Evolutionary conservation across 2,888 invertebrate genomes (phyloP).

Genomic region (Nemotelus pantherinus): DNA sequence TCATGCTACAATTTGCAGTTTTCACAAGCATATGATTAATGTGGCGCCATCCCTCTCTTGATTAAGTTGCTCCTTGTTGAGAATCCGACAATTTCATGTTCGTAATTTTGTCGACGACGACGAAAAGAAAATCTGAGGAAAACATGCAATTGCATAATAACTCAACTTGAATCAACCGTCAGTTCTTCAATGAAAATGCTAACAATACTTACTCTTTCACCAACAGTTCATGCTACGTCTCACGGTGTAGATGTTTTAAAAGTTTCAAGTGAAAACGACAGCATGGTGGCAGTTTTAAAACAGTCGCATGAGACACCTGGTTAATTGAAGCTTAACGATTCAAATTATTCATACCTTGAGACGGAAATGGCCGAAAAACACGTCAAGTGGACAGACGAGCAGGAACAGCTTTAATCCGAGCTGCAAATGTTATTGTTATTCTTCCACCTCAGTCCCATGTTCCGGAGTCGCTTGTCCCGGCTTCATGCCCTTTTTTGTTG

Average conservation of each 20-base stretch:
- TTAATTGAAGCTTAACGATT: constrained; percentile 39
- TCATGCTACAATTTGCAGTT: constrained; percentile 40
- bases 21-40: constrained; percentile 34
- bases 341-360: constrained; percentile 14
- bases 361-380: constrained; percentile 21
- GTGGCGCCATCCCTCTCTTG: constrained; percentile 21
- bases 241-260: too few species aligned
- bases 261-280: background rate
- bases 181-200: constrained; percentile 13
- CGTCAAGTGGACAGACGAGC: background rate
- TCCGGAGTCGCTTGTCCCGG: too few species aligned
- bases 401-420: background rate
- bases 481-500: background rate
- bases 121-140: background rate
- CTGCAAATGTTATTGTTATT: background rate
- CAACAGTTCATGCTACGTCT: too few species aligned
- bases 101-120: background rate
- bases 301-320: constrained; percentile 18
- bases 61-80: constrained; percentile 14
- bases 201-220: background rate
- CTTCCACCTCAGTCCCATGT: background rate
- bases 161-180: constrained; percentile 9
- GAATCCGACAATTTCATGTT: background rate
- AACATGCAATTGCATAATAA: constrained; percentile 37
- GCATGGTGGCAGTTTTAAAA: constrained; percentile 6